Evolutionary conservation across 2,113 vertebrate species (phyloP).

Genomic region (Rhea pennata): DNA sequence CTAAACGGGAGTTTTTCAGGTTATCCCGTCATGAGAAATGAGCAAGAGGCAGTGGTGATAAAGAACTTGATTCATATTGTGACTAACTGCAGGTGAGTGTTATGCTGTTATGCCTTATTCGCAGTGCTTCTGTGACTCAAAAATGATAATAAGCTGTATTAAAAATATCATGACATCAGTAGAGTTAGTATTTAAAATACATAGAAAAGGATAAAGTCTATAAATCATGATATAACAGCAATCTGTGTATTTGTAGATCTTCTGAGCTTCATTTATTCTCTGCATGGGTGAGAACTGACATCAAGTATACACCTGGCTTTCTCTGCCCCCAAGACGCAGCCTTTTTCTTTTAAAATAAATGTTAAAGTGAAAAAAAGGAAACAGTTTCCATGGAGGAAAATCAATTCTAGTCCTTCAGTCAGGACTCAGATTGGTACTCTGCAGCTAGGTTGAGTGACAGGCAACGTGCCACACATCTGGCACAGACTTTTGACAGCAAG

Average conservation of each 20-base stretch:
- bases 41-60: not conserved
- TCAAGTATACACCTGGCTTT: not conserved
- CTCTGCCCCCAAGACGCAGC: not conserved
- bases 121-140: conserved; percentile 28
- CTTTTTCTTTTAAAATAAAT: not conserved
- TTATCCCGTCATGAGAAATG: not conserved
- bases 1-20: not conserved
- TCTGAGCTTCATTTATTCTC: not conserved
- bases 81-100: conserved; percentile 2
- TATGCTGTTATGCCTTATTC: conserved; percentile 6
- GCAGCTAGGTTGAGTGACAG: not conserved
- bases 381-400: not conserved
- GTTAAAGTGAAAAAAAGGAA: not conserved
- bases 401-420: not conserved
- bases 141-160: not conserved
- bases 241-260: not conserved
- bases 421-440: not conserved
- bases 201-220: not conserved
- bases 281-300: not conserved
- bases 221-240: not conserved
- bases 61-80: conserved; percentile 24
- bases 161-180: not conserved
- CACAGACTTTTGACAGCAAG: not conserved
- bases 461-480: not conserved
- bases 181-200: not conserved